A percentile compares a stretch with the other conserved stretches of the same genome.
Evolutionary conservation across 2,113 vertebrate genomes (phyloP).

Genomic region (Apodemus sylvaticus): DNA sequence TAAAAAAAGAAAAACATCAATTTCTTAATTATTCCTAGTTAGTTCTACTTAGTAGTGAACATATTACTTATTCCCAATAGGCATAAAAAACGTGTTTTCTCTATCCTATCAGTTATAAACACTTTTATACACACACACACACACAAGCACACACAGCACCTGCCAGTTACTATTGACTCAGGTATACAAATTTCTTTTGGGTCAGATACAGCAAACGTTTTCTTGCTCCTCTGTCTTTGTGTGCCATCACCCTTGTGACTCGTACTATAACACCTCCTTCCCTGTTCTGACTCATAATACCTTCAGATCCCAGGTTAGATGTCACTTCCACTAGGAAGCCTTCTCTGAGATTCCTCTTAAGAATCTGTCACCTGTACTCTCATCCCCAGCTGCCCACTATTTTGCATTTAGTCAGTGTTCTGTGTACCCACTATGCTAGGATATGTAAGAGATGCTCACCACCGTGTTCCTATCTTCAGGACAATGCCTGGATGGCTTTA

Average conservation of each 20-base stretch:
- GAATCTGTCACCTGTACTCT: neutral
- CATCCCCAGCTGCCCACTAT: neutral
- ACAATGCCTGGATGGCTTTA: neutral
- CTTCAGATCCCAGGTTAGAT: constrained; percentile 27
- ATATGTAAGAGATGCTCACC: neutral
- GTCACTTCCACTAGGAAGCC: constrained; percentile 4
- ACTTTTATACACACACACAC: neutral
- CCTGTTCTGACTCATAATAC: neutral
- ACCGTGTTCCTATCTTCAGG: neutral
- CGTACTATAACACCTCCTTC: neutral
- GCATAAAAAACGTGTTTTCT: constrained; percentile 11
- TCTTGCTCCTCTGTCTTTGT: neutral
- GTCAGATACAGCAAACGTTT: neutral
- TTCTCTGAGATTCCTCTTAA: neutral
- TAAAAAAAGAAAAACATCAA: neutral
- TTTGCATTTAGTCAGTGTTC: constrained; percentile 25
- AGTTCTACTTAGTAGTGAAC: neutral
- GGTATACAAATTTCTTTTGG: constrained; percentile 25
- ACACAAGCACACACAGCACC: neutral
- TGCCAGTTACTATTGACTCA: neutral
- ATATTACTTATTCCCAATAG: constrained; percentile 19
- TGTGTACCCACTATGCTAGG: neutral
- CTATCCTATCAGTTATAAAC: constrained; percentile 35
- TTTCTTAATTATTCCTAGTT: constrained; percentile 49
- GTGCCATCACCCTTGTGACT: neutral